These are phyloP conservation scores for Plecturocebus donacophilus DNA, from an alignment of 2,113 vertebrate genomes.

Conservation along the genomic window DNA sequence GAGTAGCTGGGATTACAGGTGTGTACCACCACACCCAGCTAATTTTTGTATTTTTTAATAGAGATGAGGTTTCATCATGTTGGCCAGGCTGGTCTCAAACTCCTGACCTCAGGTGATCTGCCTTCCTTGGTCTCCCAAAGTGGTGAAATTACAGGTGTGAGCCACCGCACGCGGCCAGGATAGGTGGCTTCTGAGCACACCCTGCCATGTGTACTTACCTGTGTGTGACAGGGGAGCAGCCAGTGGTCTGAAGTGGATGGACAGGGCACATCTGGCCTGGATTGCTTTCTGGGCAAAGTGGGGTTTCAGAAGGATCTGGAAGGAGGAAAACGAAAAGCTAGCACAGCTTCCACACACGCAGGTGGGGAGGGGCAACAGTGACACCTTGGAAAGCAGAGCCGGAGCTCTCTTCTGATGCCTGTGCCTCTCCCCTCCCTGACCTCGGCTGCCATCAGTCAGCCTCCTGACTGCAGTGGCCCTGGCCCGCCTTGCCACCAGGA, in stretches of 20 bases:
- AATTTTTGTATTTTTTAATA: too few relatives aligned
- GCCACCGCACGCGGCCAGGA: accelerated
- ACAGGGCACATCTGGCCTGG: not conserved
- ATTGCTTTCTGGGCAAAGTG: not conserved
- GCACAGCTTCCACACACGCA: too few relatives aligned
- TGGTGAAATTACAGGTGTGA: too few relatives aligned
- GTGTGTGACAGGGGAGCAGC: not conserved
- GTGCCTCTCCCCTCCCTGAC: not conserved
- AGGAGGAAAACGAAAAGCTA: not conserved
- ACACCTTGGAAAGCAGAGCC: accelerated
- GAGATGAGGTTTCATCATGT: too few relatives aligned
- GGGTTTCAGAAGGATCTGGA: not conserved
- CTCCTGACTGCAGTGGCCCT: conserved; percentile 90
- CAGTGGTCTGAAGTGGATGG: not conserved
- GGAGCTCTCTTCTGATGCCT: not conserved
- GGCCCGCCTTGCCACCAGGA: conserved; percentile 89
- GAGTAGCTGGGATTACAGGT: too few relatives aligned
- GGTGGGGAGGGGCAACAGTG: not conserved
- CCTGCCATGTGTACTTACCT: too few relatives aligned
- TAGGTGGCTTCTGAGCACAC: not conserved
- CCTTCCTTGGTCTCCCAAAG: too few relatives aligned
- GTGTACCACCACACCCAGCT: too few relatives aligned
- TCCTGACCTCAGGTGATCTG: too few relatives aligned
- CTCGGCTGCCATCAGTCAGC: conserved; percentile 86
- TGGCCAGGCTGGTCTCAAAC: too few relatives aligned